Evolutionary conservation across 2,797 vertebrate species (phyloP).

Genomic region (Mionectes olivaceus): DNA sequence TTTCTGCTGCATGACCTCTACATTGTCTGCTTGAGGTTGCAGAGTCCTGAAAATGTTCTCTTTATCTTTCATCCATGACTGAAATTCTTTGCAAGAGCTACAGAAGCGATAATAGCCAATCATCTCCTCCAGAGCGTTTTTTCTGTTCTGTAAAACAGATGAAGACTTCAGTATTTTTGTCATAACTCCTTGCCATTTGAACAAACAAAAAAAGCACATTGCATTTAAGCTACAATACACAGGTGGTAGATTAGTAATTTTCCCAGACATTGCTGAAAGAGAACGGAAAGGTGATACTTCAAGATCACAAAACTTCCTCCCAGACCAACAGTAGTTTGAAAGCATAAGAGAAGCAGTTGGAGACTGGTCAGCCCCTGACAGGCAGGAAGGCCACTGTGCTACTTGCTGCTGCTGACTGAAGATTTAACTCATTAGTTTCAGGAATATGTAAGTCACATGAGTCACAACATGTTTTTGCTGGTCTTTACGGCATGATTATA

Average conservation of each 20-base stretch:
- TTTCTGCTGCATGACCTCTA: constrained; percentile 83
- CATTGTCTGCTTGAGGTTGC: constrained; percentile 77
- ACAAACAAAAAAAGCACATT: background rate
- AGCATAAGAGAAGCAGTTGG: background rate
- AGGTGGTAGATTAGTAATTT: background rate
- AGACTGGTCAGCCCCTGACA: background rate
- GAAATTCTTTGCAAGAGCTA: constrained; percentile 86
- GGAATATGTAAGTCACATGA: background rate
- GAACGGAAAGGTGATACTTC: background rate
- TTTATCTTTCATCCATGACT: constrained; percentile 90
- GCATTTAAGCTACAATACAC: background rate
- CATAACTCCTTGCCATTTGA: background rate
- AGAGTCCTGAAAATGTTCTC: constrained; percentile 83
- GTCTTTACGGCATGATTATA: background rate
- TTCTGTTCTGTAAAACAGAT: constrained; percentile 77
- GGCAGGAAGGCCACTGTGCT: background rate
- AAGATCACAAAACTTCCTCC: background rate
- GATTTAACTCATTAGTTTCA: background rate
- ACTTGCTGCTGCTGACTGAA: background rate
- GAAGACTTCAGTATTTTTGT: background rate
- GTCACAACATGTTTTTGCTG: background rate
- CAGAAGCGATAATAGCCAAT: constrained; percentile 85
- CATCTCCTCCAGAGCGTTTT: constrained; percentile 82
- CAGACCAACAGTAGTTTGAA: background rate
- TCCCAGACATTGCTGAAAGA: background rate